Conservation (phyloP, 1,140 invertebrate species). For the Thalassaphorura encarpata region DNA sequence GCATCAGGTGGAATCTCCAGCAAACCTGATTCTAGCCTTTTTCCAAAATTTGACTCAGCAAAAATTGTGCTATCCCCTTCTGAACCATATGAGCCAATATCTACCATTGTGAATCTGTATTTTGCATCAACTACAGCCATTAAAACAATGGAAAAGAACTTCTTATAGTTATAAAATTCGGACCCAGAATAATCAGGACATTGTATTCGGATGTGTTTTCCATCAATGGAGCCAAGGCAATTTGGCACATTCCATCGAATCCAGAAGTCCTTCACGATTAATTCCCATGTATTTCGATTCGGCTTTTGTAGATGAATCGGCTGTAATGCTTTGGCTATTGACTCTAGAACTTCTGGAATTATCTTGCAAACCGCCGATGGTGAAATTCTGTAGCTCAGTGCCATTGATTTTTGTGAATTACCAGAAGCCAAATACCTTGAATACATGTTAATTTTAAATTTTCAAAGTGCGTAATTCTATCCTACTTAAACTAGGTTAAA, state of each 20-base stretch:
- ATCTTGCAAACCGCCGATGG: neutral
- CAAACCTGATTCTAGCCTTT: neutral
- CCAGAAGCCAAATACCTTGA: neutral
- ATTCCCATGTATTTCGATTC: slow-evolving; percentile 30
- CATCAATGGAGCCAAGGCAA: slow-evolving; percentile 35
- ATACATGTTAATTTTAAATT: neutral
- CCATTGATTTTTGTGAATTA: neutral
- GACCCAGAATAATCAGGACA: slow-evolving; percentile 34
- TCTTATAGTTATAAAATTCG: slow-evolving; percentile 41
- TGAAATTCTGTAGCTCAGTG: neutral
- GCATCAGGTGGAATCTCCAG: neutral
- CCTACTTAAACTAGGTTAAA: neutral
- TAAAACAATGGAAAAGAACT: slow-evolving; percentile 33
- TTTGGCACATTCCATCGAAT: slow-evolving; percentile 35
- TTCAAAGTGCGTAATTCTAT: neutral
- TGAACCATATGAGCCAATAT: slow-evolving; percentile 34
- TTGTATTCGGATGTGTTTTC: slow-evolving; percentile 34
- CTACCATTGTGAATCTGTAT: slow-evolving; percentile 33
- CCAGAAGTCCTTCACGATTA: slow-evolving; percentile 32
- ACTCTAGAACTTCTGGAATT: neutral
- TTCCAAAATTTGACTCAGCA: neutral
- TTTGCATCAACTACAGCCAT: slow-evolving; percentile 33
- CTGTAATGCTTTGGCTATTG: neutral
- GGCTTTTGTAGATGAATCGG: neutral
- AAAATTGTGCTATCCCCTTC: slow-evolving; percentile 14